Evolutionary conservation across 2,797 vertebrate genomes (phyloP).

Genomic region (Pelochelys cantorii): DNA sequence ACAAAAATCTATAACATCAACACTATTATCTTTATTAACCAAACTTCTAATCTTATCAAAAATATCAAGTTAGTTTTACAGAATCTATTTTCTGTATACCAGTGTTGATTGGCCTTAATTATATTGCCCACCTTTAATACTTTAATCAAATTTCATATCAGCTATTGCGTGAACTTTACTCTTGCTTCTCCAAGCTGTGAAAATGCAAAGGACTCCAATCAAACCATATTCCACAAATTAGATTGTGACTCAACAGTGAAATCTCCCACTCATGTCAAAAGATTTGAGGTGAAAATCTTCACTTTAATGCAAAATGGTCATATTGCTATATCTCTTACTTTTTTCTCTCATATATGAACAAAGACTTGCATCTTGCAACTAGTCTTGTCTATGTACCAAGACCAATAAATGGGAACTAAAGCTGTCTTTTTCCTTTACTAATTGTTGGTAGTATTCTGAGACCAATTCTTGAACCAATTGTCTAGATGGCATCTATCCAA

Average conservation of each 20-base stretch:
- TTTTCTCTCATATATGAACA: constrained; percentile 5
- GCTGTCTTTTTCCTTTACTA: background rate
- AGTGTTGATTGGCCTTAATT: no score
- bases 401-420: background rate
- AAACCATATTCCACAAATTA: constrained; percentile 60
- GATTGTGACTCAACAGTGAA: constrained; percentile 67
- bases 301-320: constrained; percentile 75
- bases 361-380: background rate
- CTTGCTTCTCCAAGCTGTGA: constrained; percentile 51
- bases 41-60: no score
- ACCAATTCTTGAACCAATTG: no score
- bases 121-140: no score
- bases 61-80: no score
- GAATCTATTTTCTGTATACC: no score
- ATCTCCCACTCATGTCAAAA: constrained; percentile 83
- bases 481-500: no score
- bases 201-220: constrained; percentile 52
- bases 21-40: no score
- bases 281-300: constrained; percentile 87
- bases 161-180: no score
- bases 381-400: background rate
- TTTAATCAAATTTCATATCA: no score
- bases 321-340: background rate
- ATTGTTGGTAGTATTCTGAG: background rate
- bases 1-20: no score